Evolutionary conservation across 1,140 invertebrate species (phyloP).

Genomic region (Heterodera schachtii): DNA sequence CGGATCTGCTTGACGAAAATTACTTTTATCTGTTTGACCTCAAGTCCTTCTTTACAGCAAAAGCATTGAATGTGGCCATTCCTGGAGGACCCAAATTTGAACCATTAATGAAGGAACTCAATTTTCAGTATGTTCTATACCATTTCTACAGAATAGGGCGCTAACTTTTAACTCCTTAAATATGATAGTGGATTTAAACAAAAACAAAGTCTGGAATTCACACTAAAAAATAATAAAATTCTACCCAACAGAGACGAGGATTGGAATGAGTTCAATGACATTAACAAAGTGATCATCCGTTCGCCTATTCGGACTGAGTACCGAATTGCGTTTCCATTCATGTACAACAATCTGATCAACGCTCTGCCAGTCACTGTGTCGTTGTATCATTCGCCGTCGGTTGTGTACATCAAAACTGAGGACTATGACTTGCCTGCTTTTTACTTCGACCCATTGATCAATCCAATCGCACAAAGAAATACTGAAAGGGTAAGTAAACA

Average conservation of each 20-base stretch:
- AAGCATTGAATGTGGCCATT: conserved; percentile 99
- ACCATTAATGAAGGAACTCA: conserved; percentile 95
- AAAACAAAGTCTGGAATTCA: conserved; percentile 1
- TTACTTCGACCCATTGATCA: conserved; percentile 99
- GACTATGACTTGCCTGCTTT: conserved; percentile 99
- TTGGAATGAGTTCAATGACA: conserved; percentile 99
- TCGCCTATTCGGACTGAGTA: conserved; percentile 98
- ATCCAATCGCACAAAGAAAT: conserved; percentile 94
- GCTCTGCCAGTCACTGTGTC: conserved; percentile 62
- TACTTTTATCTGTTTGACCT: conserved; percentile 99
- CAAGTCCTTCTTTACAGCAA: conserved; percentile 99
- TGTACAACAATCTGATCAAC: conserved; percentile 81
- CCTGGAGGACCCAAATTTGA: conserved; percentile 99
- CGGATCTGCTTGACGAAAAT: conserved; percentile 96
- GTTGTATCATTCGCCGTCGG: conserved; percentile 92
- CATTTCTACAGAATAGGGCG: not conserved
- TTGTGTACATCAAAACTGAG: conserved; percentile 99
- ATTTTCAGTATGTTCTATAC: conserved; percentile 76
- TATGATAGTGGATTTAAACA: too few relatives aligned
- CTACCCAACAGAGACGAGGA: conserved; percentile 83
- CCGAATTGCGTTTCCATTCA: conserved; percentile 95
- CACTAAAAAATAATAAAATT: conserved; percentile 12
- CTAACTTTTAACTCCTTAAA: not conserved
- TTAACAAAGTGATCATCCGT: conserved; percentile 98
- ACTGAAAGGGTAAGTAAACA: conserved; percentile 73